A percentile compares a stretch with the other conserved stretches of the same genome.
Evolutionary conservation across 1,140 invertebrate genomes (phyloP).

Genomic region (Diorhabda carinulata): DNA sequence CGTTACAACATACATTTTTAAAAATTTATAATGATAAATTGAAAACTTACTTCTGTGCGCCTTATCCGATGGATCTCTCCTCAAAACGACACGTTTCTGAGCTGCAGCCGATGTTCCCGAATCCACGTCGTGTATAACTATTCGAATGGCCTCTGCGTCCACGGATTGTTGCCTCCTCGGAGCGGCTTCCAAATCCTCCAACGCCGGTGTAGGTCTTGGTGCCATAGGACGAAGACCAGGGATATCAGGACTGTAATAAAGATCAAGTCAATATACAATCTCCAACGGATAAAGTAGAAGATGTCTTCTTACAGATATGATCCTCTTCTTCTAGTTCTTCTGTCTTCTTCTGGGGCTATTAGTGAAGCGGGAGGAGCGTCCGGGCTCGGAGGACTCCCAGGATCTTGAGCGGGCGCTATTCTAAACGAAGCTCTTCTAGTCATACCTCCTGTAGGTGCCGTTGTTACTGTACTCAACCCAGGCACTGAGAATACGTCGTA

Average conservation of each 20-base stretch:
- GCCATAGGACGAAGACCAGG: constrained; percentile 60
- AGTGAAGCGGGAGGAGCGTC: constrained; percentile 51
- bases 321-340: constrained; percentile 66
- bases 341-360: constrained; percentile 63
- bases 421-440: constrained; percentile 66
- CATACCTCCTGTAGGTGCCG: constrained; percentile 44
- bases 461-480: constrained; percentile 43
- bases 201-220: constrained; percentile 52
- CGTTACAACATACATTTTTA: background rate
- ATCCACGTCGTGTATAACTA: constrained; percentile 89
- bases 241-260: constrained; percentile 64
- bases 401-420: constrained; percentile 52
- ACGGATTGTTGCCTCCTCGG: constrained; percentile 74
- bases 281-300: background rate
- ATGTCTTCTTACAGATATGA: constrained; percentile 69
- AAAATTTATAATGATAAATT: background rate
- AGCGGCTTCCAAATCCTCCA: constrained; percentile 57
- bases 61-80: constrained; percentile 76
- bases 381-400: constrained; percentile 54
- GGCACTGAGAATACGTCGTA: constrained; percentile 68
- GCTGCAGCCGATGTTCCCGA: constrained; percentile 60
- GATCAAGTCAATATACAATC: no score
- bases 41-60: constrained; percentile 76
- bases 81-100: constrained; percentile 68
- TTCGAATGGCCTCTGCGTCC: constrained; percentile 86